Evolutionary conservation across 2,113 vertebrate species (phyloP).

Genomic region (Perognathus longimembris): DNA sequence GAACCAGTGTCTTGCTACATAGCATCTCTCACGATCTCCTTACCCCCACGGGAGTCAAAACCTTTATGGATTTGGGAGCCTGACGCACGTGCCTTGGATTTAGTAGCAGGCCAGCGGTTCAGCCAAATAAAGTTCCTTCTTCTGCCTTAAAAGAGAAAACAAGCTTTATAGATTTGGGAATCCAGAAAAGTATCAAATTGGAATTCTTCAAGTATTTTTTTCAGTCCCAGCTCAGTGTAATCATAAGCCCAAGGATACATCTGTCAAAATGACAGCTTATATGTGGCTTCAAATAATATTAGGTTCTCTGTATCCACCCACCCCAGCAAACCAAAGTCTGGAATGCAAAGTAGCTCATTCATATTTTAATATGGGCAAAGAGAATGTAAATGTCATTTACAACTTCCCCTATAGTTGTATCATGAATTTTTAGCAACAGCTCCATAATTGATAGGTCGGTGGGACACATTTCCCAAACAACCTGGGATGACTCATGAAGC

Average conservation of each 20-base stretch:
- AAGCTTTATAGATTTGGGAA: constrained; percentile 70
- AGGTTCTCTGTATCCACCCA: constrained; percentile 66
- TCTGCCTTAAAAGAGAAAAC: too few relatives aligned
- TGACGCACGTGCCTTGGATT: too few relatives aligned
- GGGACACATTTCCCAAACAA: constrained; percentile 77
- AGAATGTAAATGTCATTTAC: constrained; percentile 62
- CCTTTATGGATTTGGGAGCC: too few relatives aligned
- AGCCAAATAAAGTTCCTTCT: too few relatives aligned
- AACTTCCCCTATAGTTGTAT: constrained; percentile 61
- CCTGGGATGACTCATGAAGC: constrained; percentile 74
- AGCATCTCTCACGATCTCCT: constrained; percentile 4
- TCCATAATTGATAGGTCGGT: constrained; percentile 77
- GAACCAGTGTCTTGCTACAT: not conserved
- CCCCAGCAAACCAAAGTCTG: constrained; percentile 67
- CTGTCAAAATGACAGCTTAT: constrained; percentile 80
- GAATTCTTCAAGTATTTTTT: constrained; percentile 56
- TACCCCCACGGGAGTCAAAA: not conserved
- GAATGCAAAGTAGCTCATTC: constrained; percentile 67
- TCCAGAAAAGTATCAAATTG: constrained; percentile 47
- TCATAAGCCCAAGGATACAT: constrained; percentile 75
- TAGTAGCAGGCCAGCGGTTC: too few relatives aligned
- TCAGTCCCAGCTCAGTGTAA: constrained; percentile 69
- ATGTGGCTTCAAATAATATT: constrained; percentile 78
- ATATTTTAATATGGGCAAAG: constrained; percentile 76
- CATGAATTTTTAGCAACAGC: constrained; percentile 65